phyloP scores from a whole-genome alignment of 2,797 vertebrate species.

The Myotis myotis region DNA sequence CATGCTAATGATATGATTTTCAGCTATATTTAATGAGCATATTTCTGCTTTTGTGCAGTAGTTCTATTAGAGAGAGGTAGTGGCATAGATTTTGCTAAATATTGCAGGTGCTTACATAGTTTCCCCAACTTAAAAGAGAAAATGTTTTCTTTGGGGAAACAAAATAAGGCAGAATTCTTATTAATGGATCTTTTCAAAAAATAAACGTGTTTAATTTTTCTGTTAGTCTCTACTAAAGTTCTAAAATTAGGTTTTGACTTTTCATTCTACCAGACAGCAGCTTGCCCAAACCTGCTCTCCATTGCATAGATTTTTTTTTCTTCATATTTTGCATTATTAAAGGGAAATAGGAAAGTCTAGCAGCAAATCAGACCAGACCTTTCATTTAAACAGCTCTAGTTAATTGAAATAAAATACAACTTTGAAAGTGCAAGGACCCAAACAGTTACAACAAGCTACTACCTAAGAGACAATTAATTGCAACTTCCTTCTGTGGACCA shows the following conservation, averaged over 20 bases:
- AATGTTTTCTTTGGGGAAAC: constrained; percentile 18
- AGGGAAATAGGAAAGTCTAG: constrained; percentile 8
- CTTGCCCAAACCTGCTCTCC: neutral
- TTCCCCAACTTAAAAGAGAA: neutral
- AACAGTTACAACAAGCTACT: neutral
- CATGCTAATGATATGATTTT: constrained; percentile 48
- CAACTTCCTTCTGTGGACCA: neutral
- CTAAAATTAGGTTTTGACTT: neutral
- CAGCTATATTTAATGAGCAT: constrained; percentile 49
- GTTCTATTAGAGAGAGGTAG: neutral
- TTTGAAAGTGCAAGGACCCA: neutral
- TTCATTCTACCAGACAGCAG: neutral
- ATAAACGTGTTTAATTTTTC: neutral
- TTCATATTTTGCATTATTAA: constrained; percentile 36
- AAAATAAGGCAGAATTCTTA: constrained; percentile 43
- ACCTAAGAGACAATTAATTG: neutral
- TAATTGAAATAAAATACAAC: constrained; percentile 10
- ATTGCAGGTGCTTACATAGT: neutral
- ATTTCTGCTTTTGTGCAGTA: constrained; percentile 38
- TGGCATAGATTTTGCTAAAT: constrained; percentile 11
- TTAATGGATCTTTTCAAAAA: neutral
- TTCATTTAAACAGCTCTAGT: neutral
- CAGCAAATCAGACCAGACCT: neutral
- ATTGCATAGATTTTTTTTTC: constrained; percentile 15
- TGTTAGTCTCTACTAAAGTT: neutral